A percentile compares a stretch with the other conserved stretches of the same genome.
phyloP scores from a whole-genome alignment of 2,113 vertebrate genomes.

The Myrmophylax atrothorax region DNA sequence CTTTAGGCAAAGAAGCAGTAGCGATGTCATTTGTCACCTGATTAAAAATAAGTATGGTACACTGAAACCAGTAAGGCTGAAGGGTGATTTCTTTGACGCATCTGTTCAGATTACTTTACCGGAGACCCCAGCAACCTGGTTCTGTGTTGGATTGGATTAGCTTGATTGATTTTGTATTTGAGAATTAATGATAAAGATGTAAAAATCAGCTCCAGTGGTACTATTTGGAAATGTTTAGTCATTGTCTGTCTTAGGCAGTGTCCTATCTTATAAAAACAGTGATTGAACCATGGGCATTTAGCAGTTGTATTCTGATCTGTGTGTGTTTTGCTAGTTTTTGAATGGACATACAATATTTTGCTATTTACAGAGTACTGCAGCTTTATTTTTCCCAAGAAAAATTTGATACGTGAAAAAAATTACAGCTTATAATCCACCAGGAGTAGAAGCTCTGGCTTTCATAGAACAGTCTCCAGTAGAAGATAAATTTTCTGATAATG shows the following conservation, averaged over 20 bases:
- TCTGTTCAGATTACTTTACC: neutral
- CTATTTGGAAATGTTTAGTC: neutral
- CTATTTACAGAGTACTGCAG: neutral
- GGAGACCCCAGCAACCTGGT: neutral
- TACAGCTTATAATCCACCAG: neutral
- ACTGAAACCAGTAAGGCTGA: neutral
- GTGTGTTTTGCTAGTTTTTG: neutral
- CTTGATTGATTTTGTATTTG: neutral
- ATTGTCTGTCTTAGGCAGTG: neutral
- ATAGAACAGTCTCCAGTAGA: neutral
- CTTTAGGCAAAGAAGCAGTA: neutral
- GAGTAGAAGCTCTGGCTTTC: neutral
- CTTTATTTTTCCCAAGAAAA: neutral
- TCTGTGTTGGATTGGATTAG: neutral
- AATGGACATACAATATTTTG: neutral
- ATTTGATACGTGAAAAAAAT: neutral
- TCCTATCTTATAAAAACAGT: neutral
- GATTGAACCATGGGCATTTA: neutral
- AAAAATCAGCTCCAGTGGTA: neutral
- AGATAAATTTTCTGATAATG: slow-evolving; percentile 38
- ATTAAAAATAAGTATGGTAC: neutral
- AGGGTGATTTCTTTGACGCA: rapidly evolving
- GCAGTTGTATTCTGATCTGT: neutral
- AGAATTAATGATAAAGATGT: neutral
- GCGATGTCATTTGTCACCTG: neutral